phyloP scores from a whole-genome alignment of 2,113 vertebrate genomes.

The Albula goreensis region DNA sequence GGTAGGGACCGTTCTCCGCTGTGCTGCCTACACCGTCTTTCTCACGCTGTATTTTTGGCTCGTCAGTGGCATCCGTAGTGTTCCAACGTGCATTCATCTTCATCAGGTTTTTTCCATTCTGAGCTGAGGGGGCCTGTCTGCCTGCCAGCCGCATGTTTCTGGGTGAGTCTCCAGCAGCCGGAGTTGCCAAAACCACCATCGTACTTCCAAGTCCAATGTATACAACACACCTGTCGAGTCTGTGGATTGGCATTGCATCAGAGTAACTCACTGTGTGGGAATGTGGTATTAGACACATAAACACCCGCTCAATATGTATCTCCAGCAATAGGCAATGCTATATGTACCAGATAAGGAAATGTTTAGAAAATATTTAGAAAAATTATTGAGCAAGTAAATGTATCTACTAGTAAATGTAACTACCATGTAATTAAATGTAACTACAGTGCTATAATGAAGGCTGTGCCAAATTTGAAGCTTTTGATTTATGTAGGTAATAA shows the following conservation, averaged over 20 bases:
- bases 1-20: background rate
- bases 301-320: background rate
- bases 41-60: constrained; percentile 32
- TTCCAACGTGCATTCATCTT: constrained; percentile 49
- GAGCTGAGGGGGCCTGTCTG: constrained; percentile 21
- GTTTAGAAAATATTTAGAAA: background rate
- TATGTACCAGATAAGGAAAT: background rate
- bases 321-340: background rate
- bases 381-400: background rate
- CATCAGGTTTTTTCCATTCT: constrained; percentile 48
- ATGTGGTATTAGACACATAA: background rate
- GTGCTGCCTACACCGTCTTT: constrained; percentile 24
- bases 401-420: background rate
- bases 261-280: constrained; percentile 33
- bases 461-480: background rate
- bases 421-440: too few relatives aligned
- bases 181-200: constrained; percentile 44
- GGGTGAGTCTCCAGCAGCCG: constrained; percentile 41
- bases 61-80: background rate
- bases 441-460: too few relatives aligned
- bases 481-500: constrained; percentile 3
- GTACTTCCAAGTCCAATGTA: constrained; percentile 35
- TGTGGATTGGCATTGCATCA: constrained; percentile 22
- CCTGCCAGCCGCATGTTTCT: constrained; percentile 38
- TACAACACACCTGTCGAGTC: constrained; percentile 56